These are phyloP conservation scores for Parazoanthus atlanticus DNA, from an alignment of 92 coral and sea anemone species.

Conservation along the genomic window DNA sequence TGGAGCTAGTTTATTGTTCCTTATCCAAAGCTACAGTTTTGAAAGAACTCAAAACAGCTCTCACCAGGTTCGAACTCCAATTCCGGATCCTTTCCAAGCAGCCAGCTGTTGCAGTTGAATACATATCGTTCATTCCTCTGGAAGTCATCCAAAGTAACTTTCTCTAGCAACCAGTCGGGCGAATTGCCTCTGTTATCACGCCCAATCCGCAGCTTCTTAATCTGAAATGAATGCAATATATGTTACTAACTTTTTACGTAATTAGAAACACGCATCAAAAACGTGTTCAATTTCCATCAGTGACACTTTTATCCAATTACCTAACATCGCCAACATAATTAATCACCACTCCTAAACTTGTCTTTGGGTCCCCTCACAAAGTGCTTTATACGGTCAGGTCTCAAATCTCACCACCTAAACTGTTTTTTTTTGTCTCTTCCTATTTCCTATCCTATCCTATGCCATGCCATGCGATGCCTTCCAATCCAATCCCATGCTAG, in stretches of 20 bases:
- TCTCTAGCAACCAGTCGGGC: conserved; percentile 91
- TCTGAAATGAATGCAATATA: conserved; percentile 48
- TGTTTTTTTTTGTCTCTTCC: too few relatives aligned
- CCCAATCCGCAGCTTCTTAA: conserved; percentile 76
- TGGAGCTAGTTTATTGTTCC: not conserved
- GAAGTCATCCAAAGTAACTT: conserved; percentile 78
- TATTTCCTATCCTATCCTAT: too few relatives aligned
- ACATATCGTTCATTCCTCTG: conserved; percentile 83
- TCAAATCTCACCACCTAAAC: too few relatives aligned
- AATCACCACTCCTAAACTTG: too few relatives aligned
- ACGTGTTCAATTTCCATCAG: not conserved
- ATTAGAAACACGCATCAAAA: not conserved
- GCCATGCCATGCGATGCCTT: too few relatives aligned
- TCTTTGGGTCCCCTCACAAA: too few relatives aligned
- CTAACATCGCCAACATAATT: too few relatives aligned
- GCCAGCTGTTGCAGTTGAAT: conserved; percentile 84
- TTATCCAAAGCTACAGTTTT: too few relatives aligned
- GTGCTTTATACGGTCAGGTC: too few relatives aligned
- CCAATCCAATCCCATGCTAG: too few relatives aligned
- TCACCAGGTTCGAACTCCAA: conserved; percentile 76
- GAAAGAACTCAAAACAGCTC: not conserved
- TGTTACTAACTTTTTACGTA: not conserved
- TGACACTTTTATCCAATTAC: too few relatives aligned
- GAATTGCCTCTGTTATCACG: conserved; percentile 79
- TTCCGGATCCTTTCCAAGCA: conserved; percentile 70